Evolutionary conservation across 2,113 vertebrate species (phyloP), one percentile per base, ranked within the genome.

Genomic region (Numenius arquata): DNA sequence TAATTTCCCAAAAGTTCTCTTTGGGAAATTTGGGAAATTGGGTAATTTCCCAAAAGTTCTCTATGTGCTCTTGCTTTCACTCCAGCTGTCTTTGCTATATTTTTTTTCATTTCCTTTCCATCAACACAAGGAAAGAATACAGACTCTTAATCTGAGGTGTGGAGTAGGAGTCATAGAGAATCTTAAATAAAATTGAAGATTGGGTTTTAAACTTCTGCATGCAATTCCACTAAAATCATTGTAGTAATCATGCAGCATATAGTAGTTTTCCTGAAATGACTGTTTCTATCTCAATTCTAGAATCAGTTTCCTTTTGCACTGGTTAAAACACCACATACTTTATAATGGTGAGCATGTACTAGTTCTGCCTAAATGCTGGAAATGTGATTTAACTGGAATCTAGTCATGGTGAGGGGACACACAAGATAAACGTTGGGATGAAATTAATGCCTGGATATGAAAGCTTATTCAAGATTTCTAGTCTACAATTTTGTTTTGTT

Each of bases 341-440:
- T 36, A 22, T 41, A 88, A 55, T 11, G 2, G 9, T 13, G 27
- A 77, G 5, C 21, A 34, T 20, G 9, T 38, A 52, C 11, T 1
- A n/a, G 7, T 40, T 91, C 23, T 52, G 25, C 16, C 48, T 48
- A 62, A 68, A 47, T 3, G 5, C 11, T n/a, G 19, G 8, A 61
- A 40, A 52, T 23, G 8, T 4, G 1, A 26, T 56, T 89, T 89
- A 56, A 25, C 8, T 62, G 23, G 22, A 29, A 47, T 47, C 72
- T n/a, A 65, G 11, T 66, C 1, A 1, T 8, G 29, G 11, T 56
- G 29, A 68, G 4, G 7, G 5, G 4, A 3, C 1, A 23, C 6
- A 30, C 2, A 72, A 58, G 5, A 80, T 36, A 72, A 86, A 11
- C 2, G 1, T 7, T 26, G 9, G 11, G 8, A 40, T 65, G 8